A percentile compares a stretch with the other conserved stretches of the same genome.
Evolutionary conservation across 2,797 vertebrate genomes (phyloP).

Genomic region (Pantherophis alleghaniensis): DNA sequence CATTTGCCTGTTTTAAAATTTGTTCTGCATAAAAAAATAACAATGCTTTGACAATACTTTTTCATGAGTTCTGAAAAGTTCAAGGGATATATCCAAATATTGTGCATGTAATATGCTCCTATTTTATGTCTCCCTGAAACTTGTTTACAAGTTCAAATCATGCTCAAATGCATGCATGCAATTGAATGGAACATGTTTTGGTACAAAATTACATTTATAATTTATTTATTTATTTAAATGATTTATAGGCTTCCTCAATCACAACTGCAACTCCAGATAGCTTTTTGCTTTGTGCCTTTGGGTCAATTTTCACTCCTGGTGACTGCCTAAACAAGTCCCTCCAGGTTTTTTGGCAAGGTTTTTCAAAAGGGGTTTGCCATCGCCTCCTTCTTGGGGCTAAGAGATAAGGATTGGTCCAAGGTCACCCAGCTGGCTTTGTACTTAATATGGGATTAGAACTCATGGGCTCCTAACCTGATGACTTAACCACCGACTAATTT

Average conservation of each 20-base stretch:
- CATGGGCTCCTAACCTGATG: neutral
- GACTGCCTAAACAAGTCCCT: neutral
- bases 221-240: neutral
- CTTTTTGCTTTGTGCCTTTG: neutral
- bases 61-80: neutral
- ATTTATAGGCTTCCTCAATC: neutral
- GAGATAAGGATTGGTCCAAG: neutral
- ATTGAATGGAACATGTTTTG: neutral
- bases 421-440: neutral
- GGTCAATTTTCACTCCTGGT: neutral
- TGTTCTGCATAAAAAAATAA: neutral
- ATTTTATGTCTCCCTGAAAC: neutral
- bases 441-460: neutral
- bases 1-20: neutral
- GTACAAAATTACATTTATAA: neutral
- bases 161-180: neutral
- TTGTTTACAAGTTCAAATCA: neutral
- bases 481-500: neutral
- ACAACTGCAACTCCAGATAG: neutral
- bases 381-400: neutral
- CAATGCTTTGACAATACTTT: neutral
- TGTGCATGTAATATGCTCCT: neutral
- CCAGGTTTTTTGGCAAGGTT: neutral
- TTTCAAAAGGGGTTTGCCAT: neutral
- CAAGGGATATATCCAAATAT: neutral